A percentile compares a stretch with the other conserved stretches of the same genome.
Conservation (phyloP, 2,888 invertebrate species). For the Dorcus hopei region DNA sequence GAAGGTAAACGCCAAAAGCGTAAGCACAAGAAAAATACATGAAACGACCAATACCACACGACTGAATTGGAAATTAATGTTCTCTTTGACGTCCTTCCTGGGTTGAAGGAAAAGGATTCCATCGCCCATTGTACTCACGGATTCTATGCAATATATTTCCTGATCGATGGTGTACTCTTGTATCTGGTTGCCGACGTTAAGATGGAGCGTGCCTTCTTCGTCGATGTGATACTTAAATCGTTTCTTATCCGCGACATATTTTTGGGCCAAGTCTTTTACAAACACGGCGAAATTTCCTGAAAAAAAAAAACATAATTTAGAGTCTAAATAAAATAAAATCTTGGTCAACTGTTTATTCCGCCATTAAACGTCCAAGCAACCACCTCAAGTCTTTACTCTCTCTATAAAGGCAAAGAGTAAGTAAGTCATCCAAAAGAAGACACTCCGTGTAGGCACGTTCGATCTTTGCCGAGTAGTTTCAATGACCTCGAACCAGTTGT, state of each 20-base stretch:
- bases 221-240: constrained; percentile 20
- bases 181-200: constrained; percentile 10
- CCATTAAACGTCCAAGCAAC: too few relatives aligned
- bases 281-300: too few relatives aligned
- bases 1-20: constrained; percentile 6
- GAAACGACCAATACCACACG: constrained; percentile 1
- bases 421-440: too few relatives aligned
- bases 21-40: constrained; percentile 7
- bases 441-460: too few relatives aligned
- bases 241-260: constrained; percentile 13
- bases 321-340: too few relatives aligned
- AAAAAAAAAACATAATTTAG: too few relatives aligned
- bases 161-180: constrained; percentile 11
- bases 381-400: too few relatives aligned
- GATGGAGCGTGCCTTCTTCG: constrained; percentile 20
- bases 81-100: background rate
- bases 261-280: background rate
- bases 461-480: too few relatives aligned
- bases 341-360: too few relatives aligned
- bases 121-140: background rate
- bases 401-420: too few relatives aligned
- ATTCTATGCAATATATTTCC: constrained; percentile 14
- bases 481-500: too few relatives aligned
- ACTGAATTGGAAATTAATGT: constrained; percentile 5
- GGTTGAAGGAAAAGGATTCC: constrained; percentile 2